These are phyloP conservation scores for Haplochromis burtoni DNA, from an alignment of 2,113 vertebrate species.

Conservation along the genomic window DNA sequence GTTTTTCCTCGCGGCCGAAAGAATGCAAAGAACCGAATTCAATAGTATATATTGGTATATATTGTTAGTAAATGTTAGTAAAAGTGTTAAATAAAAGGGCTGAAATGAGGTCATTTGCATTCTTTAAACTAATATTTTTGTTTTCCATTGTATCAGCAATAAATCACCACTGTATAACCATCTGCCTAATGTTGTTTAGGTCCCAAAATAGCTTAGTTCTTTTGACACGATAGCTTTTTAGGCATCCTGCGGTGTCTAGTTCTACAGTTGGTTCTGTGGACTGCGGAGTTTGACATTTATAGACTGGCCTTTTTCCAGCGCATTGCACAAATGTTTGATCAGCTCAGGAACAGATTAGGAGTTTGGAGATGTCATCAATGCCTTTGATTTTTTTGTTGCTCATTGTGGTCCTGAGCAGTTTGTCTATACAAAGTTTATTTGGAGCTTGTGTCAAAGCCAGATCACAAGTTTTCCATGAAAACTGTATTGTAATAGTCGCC, in stretches of 20 bases:
- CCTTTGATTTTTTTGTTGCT: neutral
- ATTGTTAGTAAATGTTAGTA: neutral
- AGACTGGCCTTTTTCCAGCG: neutral
- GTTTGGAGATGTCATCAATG: neutral
- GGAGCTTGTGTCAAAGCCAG: neutral
- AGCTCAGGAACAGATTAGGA: neutral
- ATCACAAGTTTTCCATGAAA: neutral
- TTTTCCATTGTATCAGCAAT: neutral
- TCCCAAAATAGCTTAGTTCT: neutral
- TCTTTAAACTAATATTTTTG: neutral
- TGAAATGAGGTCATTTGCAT: neutral
- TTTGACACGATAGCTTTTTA: fast-evolving
- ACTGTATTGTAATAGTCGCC: neutral
- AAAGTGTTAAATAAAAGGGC: neutral
- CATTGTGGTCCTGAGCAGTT: neutral
- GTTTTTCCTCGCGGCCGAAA: fast-evolving
- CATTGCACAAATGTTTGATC: neutral
- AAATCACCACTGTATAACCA: neutral
- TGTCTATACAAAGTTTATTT: neutral
- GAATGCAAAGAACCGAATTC: neutral
- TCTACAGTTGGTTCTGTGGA: neutral
- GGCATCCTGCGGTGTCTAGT: neutral
- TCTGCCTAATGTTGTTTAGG: neutral
- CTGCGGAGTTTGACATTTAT: neutral
- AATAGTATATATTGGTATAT: neutral